phyloP scores from a whole-genome alignment of 2,797 vertebrate species.

The Betta splendens region DNA sequence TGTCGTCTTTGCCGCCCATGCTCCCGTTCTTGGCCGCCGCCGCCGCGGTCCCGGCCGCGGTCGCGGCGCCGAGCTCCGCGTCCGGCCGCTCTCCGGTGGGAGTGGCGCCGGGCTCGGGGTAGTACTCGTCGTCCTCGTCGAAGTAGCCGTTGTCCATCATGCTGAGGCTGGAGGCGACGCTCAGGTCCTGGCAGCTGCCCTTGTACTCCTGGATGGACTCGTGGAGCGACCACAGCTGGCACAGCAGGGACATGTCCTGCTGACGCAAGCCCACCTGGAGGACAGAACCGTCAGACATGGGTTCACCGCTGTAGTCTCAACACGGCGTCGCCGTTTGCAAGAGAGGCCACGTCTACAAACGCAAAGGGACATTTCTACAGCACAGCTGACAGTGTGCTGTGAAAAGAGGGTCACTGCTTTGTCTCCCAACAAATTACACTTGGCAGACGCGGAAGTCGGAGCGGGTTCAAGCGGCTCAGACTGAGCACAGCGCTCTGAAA shows the following conservation, averaged over 20 bases:
- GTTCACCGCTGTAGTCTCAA: not conserved
- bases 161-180: constrained; percentile 88
- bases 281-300: not conserved
- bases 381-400: constrained; percentile 40
- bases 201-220: constrained; percentile 99
- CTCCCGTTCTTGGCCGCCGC: constrained; percentile 68
- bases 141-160: constrained; percentile 96
- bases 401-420: constrained; percentile 30
- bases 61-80: constrained; percentile 46
- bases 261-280: constrained; percentile 94
- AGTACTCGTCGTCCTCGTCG: constrained; percentile 94
- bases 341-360: not conserved
- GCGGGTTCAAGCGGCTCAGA: constrained; percentile 27
- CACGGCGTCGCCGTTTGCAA: not conserved
- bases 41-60: constrained; percentile 8
- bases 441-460: constrained; percentile 9
- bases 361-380: constrained; percentile 24
- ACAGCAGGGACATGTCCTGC: constrained; percentile 98
- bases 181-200: constrained; percentile 91
- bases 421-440: constrained; percentile 36
- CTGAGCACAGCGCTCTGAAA: not conserved
- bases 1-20: constrained; percentile 69
- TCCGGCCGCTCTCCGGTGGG: constrained; percentile 81
- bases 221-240: constrained; percentile 96
- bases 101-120: constrained; percentile 82